Conservation (phyloP, 2,113 vertebrate genomes). For the Atractosteus spatula region DNA sequence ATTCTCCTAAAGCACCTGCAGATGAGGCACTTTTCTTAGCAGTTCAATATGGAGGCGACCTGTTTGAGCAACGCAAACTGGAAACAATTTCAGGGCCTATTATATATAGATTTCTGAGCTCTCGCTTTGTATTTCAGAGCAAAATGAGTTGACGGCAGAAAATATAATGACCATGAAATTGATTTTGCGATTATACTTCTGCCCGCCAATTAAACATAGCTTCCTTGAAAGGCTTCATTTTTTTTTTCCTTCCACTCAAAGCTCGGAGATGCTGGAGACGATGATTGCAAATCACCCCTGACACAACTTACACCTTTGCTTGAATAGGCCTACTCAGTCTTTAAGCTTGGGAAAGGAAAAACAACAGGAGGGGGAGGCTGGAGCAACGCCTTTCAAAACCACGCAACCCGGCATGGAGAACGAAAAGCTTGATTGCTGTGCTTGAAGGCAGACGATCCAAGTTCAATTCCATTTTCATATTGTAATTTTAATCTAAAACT, state of each 20-base stretch:
- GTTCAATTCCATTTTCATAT: slow-evolving; percentile 1
- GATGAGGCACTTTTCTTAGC: neutral
- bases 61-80: neutral
- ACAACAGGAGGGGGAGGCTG: neutral
- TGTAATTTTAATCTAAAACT: neutral
- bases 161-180: neutral
- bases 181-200: neutral
- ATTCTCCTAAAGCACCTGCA: neutral
- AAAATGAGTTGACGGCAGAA: neutral
- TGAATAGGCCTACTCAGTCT: neutral
- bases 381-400: neutral
- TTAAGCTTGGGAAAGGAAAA: neutral
- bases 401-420: neutral
- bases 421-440: slow-evolving; percentile 1
- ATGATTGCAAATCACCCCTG: neutral
- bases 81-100: slow-evolving; percentile 1
- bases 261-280: neutral
- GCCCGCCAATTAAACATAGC: neutral
- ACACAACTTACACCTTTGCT: neutral
- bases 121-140: neutral
- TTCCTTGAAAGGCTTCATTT: neutral
- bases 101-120: neutral
- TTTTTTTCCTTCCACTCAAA: neutral
- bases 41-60: neutral
- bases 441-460: slow-evolving; percentile 3